phyloP scores from a whole-genome alignment of 2,113 vertebrate genomes.

The Dicrurus megarhynchus region DNA sequence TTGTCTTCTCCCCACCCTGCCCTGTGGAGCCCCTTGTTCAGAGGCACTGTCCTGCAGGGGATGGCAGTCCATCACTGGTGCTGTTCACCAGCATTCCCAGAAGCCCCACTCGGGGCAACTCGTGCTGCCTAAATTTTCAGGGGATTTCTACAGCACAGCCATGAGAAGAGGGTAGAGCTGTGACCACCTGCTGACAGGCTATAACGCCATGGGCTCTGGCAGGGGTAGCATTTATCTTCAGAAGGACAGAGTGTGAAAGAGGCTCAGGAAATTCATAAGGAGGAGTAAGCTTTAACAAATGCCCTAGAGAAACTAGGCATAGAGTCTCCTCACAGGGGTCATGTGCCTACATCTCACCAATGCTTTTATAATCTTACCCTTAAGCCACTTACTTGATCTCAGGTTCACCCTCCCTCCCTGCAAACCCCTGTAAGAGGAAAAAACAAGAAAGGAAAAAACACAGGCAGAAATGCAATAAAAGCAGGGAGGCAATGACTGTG shows the following conservation, averaged over 20 bases:
- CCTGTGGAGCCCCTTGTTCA: fast-evolving
- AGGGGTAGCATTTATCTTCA: not conserved
- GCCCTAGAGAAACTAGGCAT: not conserved
- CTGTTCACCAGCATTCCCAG: not conserved
- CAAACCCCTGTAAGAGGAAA: not conserved
- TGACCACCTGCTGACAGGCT: not conserved
- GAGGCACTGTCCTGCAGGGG: not conserved
- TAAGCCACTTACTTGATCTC: not conserved
- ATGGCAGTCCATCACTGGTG: not conserved
- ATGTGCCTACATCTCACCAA: not conserved
- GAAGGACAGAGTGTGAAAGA: not conserved
- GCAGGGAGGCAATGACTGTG: not conserved
- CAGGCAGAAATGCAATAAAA: not conserved
- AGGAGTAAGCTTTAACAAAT: not conserved
- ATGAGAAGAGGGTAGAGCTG: not conserved
- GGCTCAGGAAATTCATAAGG: not conserved
- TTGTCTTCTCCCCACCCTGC: not conserved
- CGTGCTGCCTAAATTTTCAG: not conserved
- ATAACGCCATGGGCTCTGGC: not conserved
- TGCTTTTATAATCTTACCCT: not conserved
- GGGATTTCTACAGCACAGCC: not conserved
- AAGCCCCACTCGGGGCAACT: not conserved
- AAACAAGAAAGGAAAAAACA: not conserved
- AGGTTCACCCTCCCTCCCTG: not conserved
- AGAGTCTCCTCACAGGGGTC: not conserved